Evolutionary conservation across 2,888 invertebrate genomes (phyloP).

Genomic region (Chrysolina americana): DNA sequence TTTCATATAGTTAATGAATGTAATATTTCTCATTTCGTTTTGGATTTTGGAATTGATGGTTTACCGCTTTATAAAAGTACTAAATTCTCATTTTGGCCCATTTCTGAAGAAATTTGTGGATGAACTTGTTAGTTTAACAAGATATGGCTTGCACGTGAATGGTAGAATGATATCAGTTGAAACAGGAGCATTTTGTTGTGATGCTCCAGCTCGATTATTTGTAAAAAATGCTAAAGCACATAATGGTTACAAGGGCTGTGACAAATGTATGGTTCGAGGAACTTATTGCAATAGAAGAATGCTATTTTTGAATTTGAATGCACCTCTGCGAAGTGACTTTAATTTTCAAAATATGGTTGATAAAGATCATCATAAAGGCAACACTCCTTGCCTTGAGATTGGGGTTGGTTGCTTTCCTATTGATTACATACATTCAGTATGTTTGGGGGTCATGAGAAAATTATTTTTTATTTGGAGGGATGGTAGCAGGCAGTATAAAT

Average conservation of each 20-base stretch:
- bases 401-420: slow-evolving; percentile 20
- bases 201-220: slow-evolving; percentile 26
- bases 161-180: slow-evolving; percentile 21
- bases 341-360: slow-evolving; percentile 16
- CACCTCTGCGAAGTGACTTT: slow-evolving; percentile 12
- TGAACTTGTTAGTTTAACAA: slow-evolving; percentile 21
- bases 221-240: slow-evolving; percentile 27
- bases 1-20: background rate
- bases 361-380: slow-evolving; percentile 17
- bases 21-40: slow-evolving; percentile 21
- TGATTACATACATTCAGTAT: slow-evolving; percentile 26
- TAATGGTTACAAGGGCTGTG: slow-evolving; percentile 29
- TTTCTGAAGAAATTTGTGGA: slow-evolving; percentile 19
- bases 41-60: slow-evolving; percentile 27
- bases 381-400: slow-evolving; percentile 7
- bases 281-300: slow-evolving; percentile 21
- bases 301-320: slow-evolving; percentile 17
- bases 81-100: slow-evolving; percentile 25
- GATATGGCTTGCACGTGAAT: slow-evolving; percentile 8
- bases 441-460: slow-evolving; percentile 27
- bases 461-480: slow-evolving; percentile 23
- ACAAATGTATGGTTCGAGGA: slow-evolving; percentile 25
- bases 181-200: slow-evolving; percentile 31
- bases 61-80: slow-evolving; percentile 27
- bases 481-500: slow-evolving; percentile 25